A percentile compares a stretch with the other conserved stretches of the same genome.
phyloP scores from a whole-genome alignment of 1,140 invertebrate species.

The Zaprionus ghesquierei region DNA sequence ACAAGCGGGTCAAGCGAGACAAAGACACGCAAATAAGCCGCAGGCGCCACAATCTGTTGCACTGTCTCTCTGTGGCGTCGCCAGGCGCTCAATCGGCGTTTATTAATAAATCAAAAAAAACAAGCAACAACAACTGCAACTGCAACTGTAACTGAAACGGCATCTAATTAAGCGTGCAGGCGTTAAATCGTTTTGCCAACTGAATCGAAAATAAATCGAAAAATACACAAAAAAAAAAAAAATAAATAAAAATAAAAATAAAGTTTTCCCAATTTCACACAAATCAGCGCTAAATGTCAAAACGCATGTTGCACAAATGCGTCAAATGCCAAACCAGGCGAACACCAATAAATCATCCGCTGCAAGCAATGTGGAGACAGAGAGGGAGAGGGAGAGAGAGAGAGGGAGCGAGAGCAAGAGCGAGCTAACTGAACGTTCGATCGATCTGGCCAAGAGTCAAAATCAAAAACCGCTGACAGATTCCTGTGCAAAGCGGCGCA shows the following conservation, averaged over 20 bases:
- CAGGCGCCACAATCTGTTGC: constrained; percentile 50
- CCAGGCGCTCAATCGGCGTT: constrained; percentile 43
- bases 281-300: constrained; percentile 80
- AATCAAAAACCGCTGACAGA: constrained; percentile 33
- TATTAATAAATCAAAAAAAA: constrained; percentile 79
- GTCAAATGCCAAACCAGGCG: constrained; percentile 73
- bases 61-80: background rate
- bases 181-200: background rate
- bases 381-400: background rate
- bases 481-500: constrained; percentile 32
- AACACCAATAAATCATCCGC: constrained; percentile 72
- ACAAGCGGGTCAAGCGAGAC: background rate
- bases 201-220: background rate
- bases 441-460: constrained; percentile 31
- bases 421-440: constrained; percentile 10
- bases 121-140: constrained; percentile 17
- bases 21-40: constrained; percentile 64
- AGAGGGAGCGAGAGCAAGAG: background rate
- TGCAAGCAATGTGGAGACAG: background rate
- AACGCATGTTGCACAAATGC: constrained; percentile 80
- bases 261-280: constrained; percentile 67
- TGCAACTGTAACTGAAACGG: constrained; percentile 37
- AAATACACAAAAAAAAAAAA: too few relatives aligned
- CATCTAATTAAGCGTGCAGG: constrained; percentile 34
- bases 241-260: background rate